Percentiles rank a stretch among this genome's conserved stretches.
Conservation (phyloP, 1,140 invertebrate species). For the Copidosoma floridanum region DNA sequence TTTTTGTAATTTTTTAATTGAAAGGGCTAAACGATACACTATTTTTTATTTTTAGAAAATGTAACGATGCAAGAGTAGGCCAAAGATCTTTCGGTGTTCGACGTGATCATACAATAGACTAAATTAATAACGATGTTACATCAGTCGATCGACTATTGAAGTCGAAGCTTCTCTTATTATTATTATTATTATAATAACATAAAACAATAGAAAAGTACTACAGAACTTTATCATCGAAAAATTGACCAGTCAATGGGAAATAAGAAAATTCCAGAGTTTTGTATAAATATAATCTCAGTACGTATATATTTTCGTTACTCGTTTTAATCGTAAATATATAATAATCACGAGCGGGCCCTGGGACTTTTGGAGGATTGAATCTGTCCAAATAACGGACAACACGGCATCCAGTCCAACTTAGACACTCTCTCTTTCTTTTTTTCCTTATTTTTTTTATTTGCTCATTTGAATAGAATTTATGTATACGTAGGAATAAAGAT, state of each 20-base stretch:
- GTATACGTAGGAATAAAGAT: too few relatives aligned
- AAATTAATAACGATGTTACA: slow-evolving; percentile 11
- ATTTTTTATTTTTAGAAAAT: neutral
- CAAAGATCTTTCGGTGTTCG: slow-evolving; percentile 5
- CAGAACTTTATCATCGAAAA: slow-evolving; percentile 23
- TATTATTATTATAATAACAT: slow-evolving; percentile 10
- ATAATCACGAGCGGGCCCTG: neutral
- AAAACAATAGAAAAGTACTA: slow-evolving; percentile 24
- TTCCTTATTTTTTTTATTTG: neutral
- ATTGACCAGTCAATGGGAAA: slow-evolving; percentile 23
- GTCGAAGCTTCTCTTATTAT: slow-evolving; percentile 12
- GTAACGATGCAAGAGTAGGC: neutral
- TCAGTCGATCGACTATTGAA: slow-evolving; percentile 20
- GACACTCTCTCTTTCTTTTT: neutral
- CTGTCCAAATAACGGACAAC: too few relatives aligned
- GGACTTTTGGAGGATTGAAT: too few relatives aligned
- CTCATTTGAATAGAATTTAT: too few relatives aligned
- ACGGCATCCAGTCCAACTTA: neutral
- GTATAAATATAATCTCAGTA: slow-evolving; percentile 21
- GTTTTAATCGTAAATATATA: too few relatives aligned
- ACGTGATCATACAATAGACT: slow-evolving; percentile 1
- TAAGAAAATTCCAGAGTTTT: slow-evolving; percentile 8
- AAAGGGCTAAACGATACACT: neutral
- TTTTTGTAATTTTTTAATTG: neutral
- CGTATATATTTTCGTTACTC: too few relatives aligned